These are phyloP conservation scores for Ovibos moschatus DNA, from an alignment of 2,113 vertebrate genomes.

Conservation along the genomic window DNA sequence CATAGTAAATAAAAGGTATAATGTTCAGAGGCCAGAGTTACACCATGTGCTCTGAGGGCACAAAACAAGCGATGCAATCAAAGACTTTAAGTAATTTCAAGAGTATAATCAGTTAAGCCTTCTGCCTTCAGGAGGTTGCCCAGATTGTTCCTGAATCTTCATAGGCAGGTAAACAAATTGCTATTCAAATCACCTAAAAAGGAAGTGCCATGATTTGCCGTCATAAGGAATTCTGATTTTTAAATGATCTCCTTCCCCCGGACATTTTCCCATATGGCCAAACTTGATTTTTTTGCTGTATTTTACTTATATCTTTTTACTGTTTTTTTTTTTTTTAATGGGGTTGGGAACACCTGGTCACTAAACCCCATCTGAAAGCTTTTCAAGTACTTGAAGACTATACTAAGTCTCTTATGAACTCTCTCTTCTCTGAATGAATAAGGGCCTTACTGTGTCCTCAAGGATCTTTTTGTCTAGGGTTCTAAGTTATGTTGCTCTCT, in stretches of 20 bases:
- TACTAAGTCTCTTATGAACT: background rate
- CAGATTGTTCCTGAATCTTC: background rate
- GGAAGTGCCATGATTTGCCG: background rate
- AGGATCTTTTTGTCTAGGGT: conserved; percentile 9
- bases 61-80: background rate
- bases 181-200: background rate
- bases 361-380: background rate
- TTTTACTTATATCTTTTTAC: background rate
- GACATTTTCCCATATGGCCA: conserved; percentile 1
- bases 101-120: background rate
- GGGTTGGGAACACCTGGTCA: background rate
- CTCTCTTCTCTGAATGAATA: conserved; percentile 26
- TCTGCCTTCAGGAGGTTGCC: background rate
- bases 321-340: background rate
- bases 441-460: background rate
- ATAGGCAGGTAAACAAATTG: background rate
- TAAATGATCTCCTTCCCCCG: background rate
- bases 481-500: background rate
- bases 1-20: background rate
- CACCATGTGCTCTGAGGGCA: background rate
- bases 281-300: background rate
- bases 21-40: background rate
- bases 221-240: conserved; percentile 13
- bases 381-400: conserved; percentile 13
- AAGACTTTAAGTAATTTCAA: background rate